Conservation (phyloP, 2,888 invertebrate species). For the Sycophila texana region DNA sequence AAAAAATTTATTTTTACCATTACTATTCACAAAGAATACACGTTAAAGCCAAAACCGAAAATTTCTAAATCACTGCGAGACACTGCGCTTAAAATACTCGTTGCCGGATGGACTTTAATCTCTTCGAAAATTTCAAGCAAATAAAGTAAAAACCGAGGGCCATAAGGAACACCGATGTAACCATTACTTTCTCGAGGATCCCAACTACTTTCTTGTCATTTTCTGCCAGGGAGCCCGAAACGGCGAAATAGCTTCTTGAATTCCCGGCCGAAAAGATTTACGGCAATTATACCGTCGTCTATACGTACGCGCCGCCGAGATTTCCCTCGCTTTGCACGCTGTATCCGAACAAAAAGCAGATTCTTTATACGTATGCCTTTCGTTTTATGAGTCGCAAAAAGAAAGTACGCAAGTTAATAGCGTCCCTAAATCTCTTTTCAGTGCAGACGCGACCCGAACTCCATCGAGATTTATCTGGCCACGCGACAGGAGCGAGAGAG, state of each 20-base stretch:
- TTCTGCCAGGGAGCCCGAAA: background rate
- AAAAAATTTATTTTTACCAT: too few species aligned
- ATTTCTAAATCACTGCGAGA: too few species aligned
- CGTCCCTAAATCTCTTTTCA: conserved; percentile 41
- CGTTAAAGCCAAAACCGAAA: too few species aligned
- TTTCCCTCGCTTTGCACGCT: background rate
- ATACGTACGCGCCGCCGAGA: background rate
- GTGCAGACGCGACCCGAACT: conserved; percentile 31
- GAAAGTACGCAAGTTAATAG: conserved; percentile 46
- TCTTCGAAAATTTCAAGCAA: too few species aligned
- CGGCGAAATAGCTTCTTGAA: background rate
- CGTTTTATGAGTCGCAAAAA: conserved; percentile 53
- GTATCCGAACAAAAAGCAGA: background rate
- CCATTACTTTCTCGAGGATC: too few species aligned
- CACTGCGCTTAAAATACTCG: too few species aligned
- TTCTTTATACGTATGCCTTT: conserved; percentile 27
- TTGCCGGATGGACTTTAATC: too few species aligned
- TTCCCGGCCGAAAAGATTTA: conserved; percentile 12
- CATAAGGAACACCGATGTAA: too few species aligned
- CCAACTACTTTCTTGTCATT: too few species aligned
- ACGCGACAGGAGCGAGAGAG: conserved; percentile 29
- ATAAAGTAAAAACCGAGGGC: background rate
- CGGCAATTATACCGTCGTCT: conserved; percentile 12
- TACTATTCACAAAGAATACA: too few species aligned
- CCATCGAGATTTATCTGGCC: conserved; percentile 53